Conservation (phyloP, 2,113 vertebrate species). For the Sebastes fasciatus region DNA sequence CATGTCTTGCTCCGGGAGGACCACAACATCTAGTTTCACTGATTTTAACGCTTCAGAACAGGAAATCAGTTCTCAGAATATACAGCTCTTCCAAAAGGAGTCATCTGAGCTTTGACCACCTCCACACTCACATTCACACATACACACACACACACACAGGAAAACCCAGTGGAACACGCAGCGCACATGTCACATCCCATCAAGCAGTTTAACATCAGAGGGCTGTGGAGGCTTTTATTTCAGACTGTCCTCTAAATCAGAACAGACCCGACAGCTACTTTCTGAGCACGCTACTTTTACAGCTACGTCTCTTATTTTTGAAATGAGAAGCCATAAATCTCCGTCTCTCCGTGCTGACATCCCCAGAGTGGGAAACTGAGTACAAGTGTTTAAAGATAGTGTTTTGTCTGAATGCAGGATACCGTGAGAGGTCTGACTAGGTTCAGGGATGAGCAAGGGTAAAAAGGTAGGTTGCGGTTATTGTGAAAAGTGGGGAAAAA, state of each 20-base stretch:
- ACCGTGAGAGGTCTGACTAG: too few relatives aligned
- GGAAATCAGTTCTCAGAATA: background rate
- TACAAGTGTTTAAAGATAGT: too few relatives aligned
- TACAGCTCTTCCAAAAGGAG: background rate
- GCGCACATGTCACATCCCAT: slow-evolving; percentile 32
- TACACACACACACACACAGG: too few relatives aligned
- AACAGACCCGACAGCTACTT: slow-evolving; percentile 27
- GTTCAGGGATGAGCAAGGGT: too few relatives aligned
- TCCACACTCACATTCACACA: slow-evolving; percentile 1
- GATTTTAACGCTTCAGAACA: slow-evolving; percentile 2
- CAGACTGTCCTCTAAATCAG: slow-evolving; percentile 36
- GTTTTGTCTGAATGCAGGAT: too few relatives aligned
- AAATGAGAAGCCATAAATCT: slow-evolving; percentile 11
- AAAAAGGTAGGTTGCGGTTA: too few relatives aligned
- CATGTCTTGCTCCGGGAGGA: background rate
- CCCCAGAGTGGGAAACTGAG: too few relatives aligned
- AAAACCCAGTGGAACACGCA: background rate
- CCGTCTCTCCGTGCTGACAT: too few relatives aligned
- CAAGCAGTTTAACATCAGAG: slow-evolving; percentile 22
- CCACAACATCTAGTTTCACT: background rate
- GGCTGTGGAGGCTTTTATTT: slow-evolving; percentile 26
- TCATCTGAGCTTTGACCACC: background rate
- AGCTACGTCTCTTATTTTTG: slow-evolving; percentile 9
- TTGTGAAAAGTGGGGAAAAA: too few relatives aligned
- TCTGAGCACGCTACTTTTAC: slow-evolving; percentile 7